A percentile compares a stretch with the other conserved stretches of the same genome.
Conservation (phyloP, 2,797 vertebrate species). For the Apodemus agrarius region DNA sequence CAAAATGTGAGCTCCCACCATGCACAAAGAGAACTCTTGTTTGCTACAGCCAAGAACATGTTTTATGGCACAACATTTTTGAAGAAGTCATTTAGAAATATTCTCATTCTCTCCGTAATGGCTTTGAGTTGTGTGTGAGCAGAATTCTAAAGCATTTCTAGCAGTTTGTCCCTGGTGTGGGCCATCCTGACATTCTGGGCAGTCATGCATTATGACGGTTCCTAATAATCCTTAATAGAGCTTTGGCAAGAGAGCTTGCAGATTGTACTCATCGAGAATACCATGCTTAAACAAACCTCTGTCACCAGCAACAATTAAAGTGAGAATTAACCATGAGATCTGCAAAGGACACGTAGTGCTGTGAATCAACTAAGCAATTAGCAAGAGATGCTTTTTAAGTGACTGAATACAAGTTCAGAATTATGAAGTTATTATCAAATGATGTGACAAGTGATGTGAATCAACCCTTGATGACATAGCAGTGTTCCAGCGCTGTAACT, state of each 20-base stretch:
- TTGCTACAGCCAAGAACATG: constrained; percentile 54
- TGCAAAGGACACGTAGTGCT: constrained; percentile 66
- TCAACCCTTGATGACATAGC: constrained; percentile 80
- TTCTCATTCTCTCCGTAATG: constrained; percentile 61
- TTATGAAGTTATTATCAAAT: constrained; percentile 83
- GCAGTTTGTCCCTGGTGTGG: constrained; percentile 44
- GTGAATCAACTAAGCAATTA: constrained; percentile 83
- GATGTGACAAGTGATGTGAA: constrained; percentile 78
- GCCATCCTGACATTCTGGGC: constrained; percentile 24
- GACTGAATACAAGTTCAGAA: constrained; percentile 79
- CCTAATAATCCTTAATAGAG: constrained; percentile 51
- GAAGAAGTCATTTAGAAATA: constrained; percentile 65
- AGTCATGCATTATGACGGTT: constrained; percentile 18
- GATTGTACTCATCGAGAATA: constrained; percentile 34
- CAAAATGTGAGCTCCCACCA: background rate
- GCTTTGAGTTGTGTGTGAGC: constrained; percentile 49
- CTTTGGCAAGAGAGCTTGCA: background rate
- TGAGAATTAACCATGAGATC: constrained; percentile 67
- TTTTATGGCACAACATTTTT: constrained; percentile 12
- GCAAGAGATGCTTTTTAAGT: constrained; percentile 72
- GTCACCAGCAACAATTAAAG: constrained; percentile 74
- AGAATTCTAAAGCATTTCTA: constrained; percentile 67
- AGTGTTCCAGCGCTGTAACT: constrained; percentile 60
- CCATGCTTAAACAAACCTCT: constrained; percentile 54
- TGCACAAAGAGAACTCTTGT: background rate